Conservation (phyloP, 2,113 vertebrate species). For the Ailuropoda melanoleuca region DNA sequence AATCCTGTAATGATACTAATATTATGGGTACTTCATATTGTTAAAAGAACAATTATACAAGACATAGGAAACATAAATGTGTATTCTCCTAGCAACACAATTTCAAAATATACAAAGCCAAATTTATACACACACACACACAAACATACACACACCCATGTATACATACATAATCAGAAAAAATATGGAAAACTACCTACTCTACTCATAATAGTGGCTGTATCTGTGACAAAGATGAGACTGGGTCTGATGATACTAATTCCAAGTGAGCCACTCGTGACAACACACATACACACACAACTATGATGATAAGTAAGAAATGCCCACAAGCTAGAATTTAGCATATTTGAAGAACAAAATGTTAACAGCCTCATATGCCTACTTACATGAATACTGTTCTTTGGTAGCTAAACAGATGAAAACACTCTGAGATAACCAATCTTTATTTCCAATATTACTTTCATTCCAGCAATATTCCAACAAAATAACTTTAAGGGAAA, state of each 20-base stretch:
- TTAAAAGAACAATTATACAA: background rate
- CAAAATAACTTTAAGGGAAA: background rate
- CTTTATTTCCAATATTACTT: background rate
- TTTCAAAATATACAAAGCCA: background rate
- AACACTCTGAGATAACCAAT: background rate
- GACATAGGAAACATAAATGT: background rate
- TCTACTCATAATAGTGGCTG: background rate
- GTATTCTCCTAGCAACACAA: background rate
- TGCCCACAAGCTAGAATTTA: background rate
- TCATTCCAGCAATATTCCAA: background rate
- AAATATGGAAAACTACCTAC: background rate
- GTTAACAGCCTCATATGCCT: background rate
- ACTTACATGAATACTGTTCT: background rate
- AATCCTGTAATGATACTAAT: background rate
- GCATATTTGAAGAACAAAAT: background rate
- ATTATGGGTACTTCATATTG: background rate
- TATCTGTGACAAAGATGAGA: background rate
- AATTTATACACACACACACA: background rate
- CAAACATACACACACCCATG: accelerated
- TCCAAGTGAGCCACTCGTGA: background rate
- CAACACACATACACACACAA: background rate
- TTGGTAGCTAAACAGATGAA: background rate
- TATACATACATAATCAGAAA: background rate
- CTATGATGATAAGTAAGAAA: background rate
- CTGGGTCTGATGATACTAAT: background rate